A percentile compares a stretch with the other conserved stretches of the same genome.
Evolutionary conservation across 2,888 invertebrate species (phyloP).

Genomic region (Epistrophe grossulariae): DNA sequence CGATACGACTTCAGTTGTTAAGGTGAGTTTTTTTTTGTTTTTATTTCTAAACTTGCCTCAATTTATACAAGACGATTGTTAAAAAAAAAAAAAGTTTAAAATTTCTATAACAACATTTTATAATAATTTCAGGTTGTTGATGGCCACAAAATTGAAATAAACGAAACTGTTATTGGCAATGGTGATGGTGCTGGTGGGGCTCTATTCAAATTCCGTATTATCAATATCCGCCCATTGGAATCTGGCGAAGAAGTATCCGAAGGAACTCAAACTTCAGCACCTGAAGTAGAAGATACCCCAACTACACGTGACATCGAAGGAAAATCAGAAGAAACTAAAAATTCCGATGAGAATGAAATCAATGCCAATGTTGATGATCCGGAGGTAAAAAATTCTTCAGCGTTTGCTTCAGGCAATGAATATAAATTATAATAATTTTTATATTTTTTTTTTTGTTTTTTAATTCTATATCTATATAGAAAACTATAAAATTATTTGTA

Average conservation of each 20-base stretch:
- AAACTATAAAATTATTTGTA: conserved; percentile 71
- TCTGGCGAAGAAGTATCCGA: conserved; percentile 79
- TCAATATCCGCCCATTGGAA: conserved; percentile 85
- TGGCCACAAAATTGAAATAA: conserved; percentile 85
- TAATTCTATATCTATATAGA: neutral
- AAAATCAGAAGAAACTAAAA: conserved; percentile 79
- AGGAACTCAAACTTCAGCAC: conserved; percentile 18
- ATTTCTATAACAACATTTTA: neutral
- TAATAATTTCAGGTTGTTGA: conserved; percentile 84
- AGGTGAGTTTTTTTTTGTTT: conserved; percentile 78
- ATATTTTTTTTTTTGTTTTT: conserved; percentile 18
- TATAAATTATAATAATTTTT: conserved; percentile 23
- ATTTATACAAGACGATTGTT: too few species aligned
- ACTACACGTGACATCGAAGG: conserved; percentile 73
- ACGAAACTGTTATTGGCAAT: conserved; percentile 85
- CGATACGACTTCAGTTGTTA: conserved; percentile 83
- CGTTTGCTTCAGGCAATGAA: conserved; percentile 72
- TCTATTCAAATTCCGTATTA: conserved; percentile 84
- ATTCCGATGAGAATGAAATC: conserved; percentile 81
- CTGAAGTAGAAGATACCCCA: conserved; percentile 60
- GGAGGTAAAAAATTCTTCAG: conserved; percentile 82
- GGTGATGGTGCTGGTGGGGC: conserved; percentile 82
- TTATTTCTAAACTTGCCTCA: too few species aligned
- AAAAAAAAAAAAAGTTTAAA: neutral
- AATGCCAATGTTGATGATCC: conserved; percentile 80